phyloP scores from a whole-genome alignment of 2,113 vertebrate genomes.

The Laticauda laticaudata region DNA sequence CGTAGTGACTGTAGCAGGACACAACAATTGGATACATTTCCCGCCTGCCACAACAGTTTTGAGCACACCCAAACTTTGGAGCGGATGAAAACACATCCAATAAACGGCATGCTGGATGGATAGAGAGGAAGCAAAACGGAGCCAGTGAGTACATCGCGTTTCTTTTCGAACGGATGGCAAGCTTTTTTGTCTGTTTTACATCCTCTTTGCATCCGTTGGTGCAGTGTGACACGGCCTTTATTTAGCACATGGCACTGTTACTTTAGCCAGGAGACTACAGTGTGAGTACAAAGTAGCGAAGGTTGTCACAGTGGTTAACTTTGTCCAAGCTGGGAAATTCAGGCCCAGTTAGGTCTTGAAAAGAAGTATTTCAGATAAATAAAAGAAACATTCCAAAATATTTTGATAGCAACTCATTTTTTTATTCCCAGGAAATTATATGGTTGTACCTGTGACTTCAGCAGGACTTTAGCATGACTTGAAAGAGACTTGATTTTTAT shows the following conservation, averaged over 20 bases:
- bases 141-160: too few relatives aligned
- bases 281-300: neutral
- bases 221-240: too few relatives aligned
- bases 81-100: too few relatives aligned
- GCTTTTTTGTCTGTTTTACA: too few relatives aligned
- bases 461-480: neutral
- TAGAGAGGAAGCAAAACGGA: too few relatives aligned
- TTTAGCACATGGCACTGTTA: neutral
- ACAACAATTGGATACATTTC: too few relatives aligned
- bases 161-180: too few relatives aligned
- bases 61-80: too few relatives aligned
- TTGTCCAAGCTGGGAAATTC: neutral
- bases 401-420: neutral
- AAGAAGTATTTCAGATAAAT: neutral
- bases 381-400: neutral
- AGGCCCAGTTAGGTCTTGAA: neutral
- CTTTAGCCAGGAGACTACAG: neutral
- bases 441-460: neutral
- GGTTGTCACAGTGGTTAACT: neutral
- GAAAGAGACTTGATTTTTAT: neutral
- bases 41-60: too few relatives aligned
- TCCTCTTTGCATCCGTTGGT: too few relatives aligned
- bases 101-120: too few relatives aligned
- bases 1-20: too few relatives aligned
- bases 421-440: neutral